phyloP scores from a whole-genome alignment of 2,888 invertebrate genomes.

The Steinernema carpocapsae region DNA sequence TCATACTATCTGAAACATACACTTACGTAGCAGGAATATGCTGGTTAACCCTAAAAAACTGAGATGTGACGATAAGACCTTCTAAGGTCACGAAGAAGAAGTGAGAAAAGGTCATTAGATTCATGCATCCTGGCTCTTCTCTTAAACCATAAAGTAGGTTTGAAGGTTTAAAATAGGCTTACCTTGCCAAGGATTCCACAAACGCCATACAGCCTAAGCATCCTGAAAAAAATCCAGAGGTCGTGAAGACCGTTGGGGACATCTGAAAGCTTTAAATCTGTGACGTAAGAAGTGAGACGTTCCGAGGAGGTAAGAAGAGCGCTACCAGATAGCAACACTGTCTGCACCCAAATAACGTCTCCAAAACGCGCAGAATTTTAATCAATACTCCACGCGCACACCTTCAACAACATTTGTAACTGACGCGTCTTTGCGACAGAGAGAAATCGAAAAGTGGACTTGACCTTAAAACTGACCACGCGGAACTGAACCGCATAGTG shows the following conservation, averaged over 20 bases:
- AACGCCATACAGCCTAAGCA: slow-evolving; percentile 68
- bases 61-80: slow-evolving; percentile 81
- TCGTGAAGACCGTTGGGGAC: not conserved
- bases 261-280: not conserved
- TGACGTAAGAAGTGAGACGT: too few relatives aligned
- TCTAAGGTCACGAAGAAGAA: slow-evolving; percentile 88
- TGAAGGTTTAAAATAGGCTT: not conserved
- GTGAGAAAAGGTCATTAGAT: slow-evolving; percentile 90
- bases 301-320: too few relatives aligned
- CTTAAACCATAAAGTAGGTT: slow-evolving; percentile 71
- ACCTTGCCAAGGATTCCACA: slow-evolving; percentile 68
- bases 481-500: too few relatives aligned
- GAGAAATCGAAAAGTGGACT: too few relatives aligned
- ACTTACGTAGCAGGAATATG: slow-evolving; percentile 75
- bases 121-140: slow-evolving; percentile 88
- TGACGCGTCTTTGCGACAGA: too few relatives aligned
- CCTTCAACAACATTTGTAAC: too few relatives aligned
- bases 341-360: too few relatives aligned
- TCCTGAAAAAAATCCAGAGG: slow-evolving; percentile 43
- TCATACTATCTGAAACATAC: not conserved
- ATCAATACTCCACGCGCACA: too few relatives aligned
- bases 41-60: slow-evolving; percentile 81
- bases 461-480: too few relatives aligned
- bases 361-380: too few relatives aligned
- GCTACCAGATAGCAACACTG: too few relatives aligned